These are phyloP conservation scores for Fistularia commersonii DNA, from an alignment of 2,797 vertebrate species.

Conservation along the genomic window DNA sequence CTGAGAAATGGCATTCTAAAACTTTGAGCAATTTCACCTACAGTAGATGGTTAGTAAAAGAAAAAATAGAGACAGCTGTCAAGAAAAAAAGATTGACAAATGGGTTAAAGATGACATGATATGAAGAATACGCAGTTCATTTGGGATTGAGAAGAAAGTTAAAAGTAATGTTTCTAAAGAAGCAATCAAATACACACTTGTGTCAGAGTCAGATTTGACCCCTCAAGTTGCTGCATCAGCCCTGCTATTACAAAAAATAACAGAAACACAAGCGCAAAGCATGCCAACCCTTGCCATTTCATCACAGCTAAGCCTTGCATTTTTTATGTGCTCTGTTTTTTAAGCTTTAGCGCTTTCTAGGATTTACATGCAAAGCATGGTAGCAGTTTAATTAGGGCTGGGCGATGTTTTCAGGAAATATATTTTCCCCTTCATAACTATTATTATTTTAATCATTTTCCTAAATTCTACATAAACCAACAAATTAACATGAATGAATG, in stretches of 20 bases:
- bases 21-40: slow-evolving; percentile 71
- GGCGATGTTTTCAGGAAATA: neutral
- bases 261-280: slow-evolving; percentile 39
- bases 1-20: slow-evolving; percentile 63
- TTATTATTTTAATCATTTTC: neutral
- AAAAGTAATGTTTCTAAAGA: slow-evolving; percentile 12
- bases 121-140: slow-evolving; percentile 27
- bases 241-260: slow-evolving; percentile 30
- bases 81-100: slow-evolving; percentile 34
- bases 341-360: slow-evolving; percentile 52
- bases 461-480: neutral
- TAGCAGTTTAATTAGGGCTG: slow-evolving; percentile 35
- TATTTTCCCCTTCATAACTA: neutral
- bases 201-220: slow-evolving; percentile 15
- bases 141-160: slow-evolving; percentile 23
- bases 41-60: slow-evolving; percentile 56
- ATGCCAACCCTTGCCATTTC: slow-evolving; percentile 45
- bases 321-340: slow-evolving; percentile 72
- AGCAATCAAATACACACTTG: slow-evolving; percentile 9
- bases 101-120: slow-evolving; percentile 26
- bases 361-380: slow-evolving; percentile 83
- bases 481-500: neutral
- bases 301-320: slow-evolving; percentile 49
- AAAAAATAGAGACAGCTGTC: slow-evolving; percentile 37
- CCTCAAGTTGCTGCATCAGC: slow-evolving; percentile 33